A percentile compares a stretch with the other conserved stretches of the same genome.
These are phyloP conservation scores for Eptatretus burgeri DNA, from an alignment of 2,113 vertebrate genomes.

Conservation along the genomic window DNA sequence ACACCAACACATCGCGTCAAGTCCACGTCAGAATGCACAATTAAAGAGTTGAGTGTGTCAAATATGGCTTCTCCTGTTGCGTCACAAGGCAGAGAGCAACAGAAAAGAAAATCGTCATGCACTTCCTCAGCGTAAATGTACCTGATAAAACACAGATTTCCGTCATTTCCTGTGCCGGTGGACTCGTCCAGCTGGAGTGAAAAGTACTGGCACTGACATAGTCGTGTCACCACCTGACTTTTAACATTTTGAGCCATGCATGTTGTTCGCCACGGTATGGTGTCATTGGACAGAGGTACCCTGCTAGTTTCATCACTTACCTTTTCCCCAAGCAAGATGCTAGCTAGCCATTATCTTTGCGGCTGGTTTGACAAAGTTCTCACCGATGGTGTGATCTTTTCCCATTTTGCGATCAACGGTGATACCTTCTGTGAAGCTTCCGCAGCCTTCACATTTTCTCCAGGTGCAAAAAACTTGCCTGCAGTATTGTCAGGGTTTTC, in stretches of 20 bases:
- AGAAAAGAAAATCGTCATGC: conserved; percentile 1
- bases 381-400: conserved; percentile 8
- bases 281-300: conserved; percentile 9
- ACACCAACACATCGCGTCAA: background rate
- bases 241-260: conserved; percentile 8
- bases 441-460: conserved; percentile 10
- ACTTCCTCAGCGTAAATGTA: background rate
- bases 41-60: background rate
- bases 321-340: conserved; percentile 10
- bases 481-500: no score
- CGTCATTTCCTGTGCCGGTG: background rate
- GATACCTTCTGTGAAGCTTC: conserved; percentile 8
- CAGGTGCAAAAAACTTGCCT: no score
- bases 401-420: conserved; percentile 7
- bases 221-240: background rate
- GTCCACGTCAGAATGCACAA: background rate
- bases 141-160: conserved; percentile 1
- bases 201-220: background rate
- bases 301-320: conserved; percentile 7
- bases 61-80: background rate
- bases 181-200: background rate
- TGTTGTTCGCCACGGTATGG: conserved; percentile 8
- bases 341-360: conserved; percentile 10
- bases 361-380: conserved; percentile 10
- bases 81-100: background rate